phyloP scores from a whole-genome alignment of 2,113 vertebrate genomes.

The Atractosteus spatula region DNA sequence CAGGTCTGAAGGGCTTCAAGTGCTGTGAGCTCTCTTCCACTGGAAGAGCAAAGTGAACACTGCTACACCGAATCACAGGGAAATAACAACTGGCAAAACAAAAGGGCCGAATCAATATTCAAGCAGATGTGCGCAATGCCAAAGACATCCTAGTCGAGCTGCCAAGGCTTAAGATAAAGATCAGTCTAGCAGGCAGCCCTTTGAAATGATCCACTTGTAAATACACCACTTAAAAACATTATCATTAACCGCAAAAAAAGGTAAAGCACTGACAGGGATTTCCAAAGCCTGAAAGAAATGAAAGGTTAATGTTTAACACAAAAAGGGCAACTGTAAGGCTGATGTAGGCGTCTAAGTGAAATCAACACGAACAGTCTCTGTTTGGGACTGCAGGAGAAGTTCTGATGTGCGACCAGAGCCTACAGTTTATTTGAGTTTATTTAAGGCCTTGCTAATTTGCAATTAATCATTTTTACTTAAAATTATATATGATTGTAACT shows the following conservation, averaged over 20 bases:
- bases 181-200: constrained; percentile 51
- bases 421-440: too few relatives aligned
- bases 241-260: constrained; percentile 36
- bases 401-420: too few relatives aligned
- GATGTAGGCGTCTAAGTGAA: not conserved
- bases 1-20: too few relatives aligned
- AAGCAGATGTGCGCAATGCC: constrained; percentile 37
- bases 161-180: constrained; percentile 53
- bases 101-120: constrained; percentile 57
- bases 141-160: constrained; percentile 44
- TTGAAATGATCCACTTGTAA: constrained; percentile 63
- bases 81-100: constrained; percentile 23
- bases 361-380: not conserved
- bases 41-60: constrained; percentile 2
- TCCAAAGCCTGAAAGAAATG: constrained; percentile 26
- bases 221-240: constrained; percentile 50
- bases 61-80: constrained; percentile 21
- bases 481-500: too few relatives aligned
- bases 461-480: too few relatives aligned
- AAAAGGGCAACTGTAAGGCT: not conserved
- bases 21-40: too few relatives aligned
- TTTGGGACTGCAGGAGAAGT: not conserved
- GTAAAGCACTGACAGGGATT: constrained; percentile 19
- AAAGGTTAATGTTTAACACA: constrained; percentile 7
- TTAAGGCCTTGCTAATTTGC: too few relatives aligned